These are phyloP conservation scores for Macrotus californicus DNA, from an alignment of 2,113 vertebrate species.

Conservation along the genomic window DNA sequence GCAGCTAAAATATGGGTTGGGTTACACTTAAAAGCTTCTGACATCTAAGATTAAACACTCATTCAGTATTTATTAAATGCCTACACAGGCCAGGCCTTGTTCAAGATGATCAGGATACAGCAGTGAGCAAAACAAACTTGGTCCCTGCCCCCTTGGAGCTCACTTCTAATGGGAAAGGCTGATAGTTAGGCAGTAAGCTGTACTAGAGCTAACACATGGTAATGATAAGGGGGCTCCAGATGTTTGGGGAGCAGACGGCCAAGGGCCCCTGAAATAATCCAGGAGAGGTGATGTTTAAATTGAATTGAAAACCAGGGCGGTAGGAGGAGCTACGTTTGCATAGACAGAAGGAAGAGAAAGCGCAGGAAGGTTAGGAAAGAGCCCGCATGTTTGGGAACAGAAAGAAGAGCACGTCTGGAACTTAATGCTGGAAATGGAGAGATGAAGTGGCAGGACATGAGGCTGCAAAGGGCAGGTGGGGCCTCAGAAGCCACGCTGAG, in stretches of 20 bases:
- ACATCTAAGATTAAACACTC: constrained; percentile 17
- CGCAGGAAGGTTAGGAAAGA: not conserved
- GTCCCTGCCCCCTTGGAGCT: not conserved
- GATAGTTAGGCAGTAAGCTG: not conserved
- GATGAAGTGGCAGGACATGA: not conserved
- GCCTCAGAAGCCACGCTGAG: not conserved
- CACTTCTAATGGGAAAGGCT: not conserved
- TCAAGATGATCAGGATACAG: not conserved
- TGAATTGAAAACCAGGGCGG: not conserved
- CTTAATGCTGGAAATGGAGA: not conserved
- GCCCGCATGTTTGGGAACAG: not conserved
- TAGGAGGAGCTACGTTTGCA: not conserved
- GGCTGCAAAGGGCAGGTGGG: not conserved
- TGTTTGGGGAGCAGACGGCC: not conserved
- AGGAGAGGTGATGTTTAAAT: not conserved
- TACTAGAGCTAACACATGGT: not conserved
- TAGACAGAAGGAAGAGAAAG: not conserved
- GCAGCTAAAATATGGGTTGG: not conserved
- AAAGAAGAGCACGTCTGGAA: not conserved
- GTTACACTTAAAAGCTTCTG: not conserved
- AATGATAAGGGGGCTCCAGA: not conserved
- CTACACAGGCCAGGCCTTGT: not conserved
- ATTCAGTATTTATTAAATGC: not conserved
- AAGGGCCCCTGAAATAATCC: not conserved
- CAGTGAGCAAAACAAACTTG: not conserved